These are phyloP conservation scores for Nansenia antarctica DNA, from an alignment of 2,113 vertebrate species.

Conservation along the genomic window DNA sequence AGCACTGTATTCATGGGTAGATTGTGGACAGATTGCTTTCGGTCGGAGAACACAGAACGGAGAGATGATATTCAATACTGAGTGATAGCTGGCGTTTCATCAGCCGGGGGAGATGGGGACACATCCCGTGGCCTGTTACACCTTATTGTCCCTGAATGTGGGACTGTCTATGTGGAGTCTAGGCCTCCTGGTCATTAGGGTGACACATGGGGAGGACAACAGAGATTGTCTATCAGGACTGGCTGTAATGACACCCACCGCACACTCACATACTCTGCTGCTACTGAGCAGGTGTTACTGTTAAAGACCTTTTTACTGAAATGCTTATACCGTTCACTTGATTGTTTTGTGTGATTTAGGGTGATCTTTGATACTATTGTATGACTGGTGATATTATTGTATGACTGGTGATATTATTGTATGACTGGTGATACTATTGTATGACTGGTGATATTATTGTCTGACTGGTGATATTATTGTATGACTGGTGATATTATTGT, in stretches of 20 bases:
- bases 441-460: no score
- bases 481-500: no score
- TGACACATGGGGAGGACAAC: background rate
- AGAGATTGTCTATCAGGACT: background rate
- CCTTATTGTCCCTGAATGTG: constrained; percentile 29
- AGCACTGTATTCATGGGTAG: constrained; percentile 43
- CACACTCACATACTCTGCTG: no score
- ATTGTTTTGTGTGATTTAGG: no score
- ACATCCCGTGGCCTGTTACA: constrained; percentile 46
- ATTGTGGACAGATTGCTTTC: constrained; percentile 61
- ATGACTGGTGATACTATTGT: no score
- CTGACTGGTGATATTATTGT: no score
- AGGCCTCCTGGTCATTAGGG: background rate
- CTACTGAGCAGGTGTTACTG: no score
- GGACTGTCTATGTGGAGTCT: background rate
- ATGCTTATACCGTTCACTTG: no score
- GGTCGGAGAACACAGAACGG: constrained; percentile 30
- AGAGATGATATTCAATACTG: constrained; percentile 42
- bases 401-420: no score
- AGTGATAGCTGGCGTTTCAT: constrained; percentile 30
- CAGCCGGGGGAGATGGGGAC: constrained; percentile 20
- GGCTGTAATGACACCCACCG: background rate
- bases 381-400: no score
- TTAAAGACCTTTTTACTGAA: no score
- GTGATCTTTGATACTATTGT: no score